Base-by-base conservation (phyloP, 2,797 vertebrate genomes). In the Rhinella marina region DNA sequence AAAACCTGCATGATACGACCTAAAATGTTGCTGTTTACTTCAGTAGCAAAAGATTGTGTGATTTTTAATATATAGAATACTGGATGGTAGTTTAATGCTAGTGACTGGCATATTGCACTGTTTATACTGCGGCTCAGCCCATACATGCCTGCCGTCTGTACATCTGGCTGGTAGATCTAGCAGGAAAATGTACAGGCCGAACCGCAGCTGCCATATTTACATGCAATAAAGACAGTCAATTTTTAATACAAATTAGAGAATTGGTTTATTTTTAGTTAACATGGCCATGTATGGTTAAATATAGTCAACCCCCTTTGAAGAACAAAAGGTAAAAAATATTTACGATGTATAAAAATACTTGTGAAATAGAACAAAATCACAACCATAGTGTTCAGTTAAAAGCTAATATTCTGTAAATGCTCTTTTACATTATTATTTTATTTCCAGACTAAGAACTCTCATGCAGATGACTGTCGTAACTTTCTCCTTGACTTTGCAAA, bases 401-500 rank as follows among this genome's bases (percentile, higher is more conserved):
- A 90, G 85, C 0, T 61, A 23, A 17, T 75, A 14, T 79, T 0
- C 12, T 84, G 76, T 90, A 89, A 90, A 70, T 9, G 3, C 50
- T 64, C 52, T 92, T 68, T 64, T 92, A 84, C 72, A 54, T 73
- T 90, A 90, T 84, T 0, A 25, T 57, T 0, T 89, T 90, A 85
- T 91, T 92, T 85, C 54, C 91, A 96, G 95, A 92, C 91, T 91
- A 89, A 90, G 85, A 75, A 90, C 54, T 93, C 94, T 92, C 94
- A 93, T 85, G 94, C 94, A 1, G 96, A 95, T 16, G 90, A 96
- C 85, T 93, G 97, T 86, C 92, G 90, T 91, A 93, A 93, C 91
- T 97, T 99, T 94, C 95, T 99, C 90, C 94, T 97, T 91, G 93
- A 97, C 90, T 97, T 98, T 93, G 97, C 97, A 86, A 94, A 95